Evolutionary conservation across 1,140 invertebrate genomes (phyloP).

Genomic region (Achatina immaculata): DNA sequence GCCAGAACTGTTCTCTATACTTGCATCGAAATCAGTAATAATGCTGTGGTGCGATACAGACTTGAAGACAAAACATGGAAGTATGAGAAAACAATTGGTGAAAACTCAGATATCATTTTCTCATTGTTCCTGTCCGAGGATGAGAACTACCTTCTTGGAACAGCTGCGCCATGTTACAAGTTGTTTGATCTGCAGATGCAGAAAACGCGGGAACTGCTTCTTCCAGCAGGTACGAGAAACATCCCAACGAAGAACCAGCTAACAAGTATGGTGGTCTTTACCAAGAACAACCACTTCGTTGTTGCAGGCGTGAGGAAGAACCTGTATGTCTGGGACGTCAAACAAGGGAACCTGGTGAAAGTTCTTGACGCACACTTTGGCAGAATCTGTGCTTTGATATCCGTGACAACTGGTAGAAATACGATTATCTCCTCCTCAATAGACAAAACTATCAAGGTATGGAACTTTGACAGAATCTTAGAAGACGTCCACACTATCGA

Average conservation of each 20-base stretch:
- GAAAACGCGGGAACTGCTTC: constrained; percentile 78
- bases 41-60: constrained; percentile 65
- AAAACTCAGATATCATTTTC: constrained; percentile 76
- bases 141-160: constrained; percentile 85
- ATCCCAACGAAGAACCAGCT: constrained; percentile 83
- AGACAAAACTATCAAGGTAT: constrained; percentile 97
- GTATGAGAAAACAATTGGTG: constrained; percentile 68
- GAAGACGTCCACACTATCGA: constrained; percentile 98
- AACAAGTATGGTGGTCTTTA: constrained; percentile 80
- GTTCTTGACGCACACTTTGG: constrained; percentile 96
- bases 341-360: constrained; percentile 82
- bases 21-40: constrained; percentile 70
- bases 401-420: constrained; percentile 87
- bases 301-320: constrained; percentile 95
- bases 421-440: constrained; percentile 94
- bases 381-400: constrained; percentile 90
- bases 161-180: constrained; percentile 83
- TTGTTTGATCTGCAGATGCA: constrained; percentile 69
- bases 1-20: constrained; percentile 63
- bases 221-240: constrained; percentile 92
- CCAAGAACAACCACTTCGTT: constrained; percentile 88
- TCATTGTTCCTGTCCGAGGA: constrained; percentile 86
- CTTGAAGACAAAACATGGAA: constrained; percentile 68
- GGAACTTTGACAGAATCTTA: constrained; percentile 99
- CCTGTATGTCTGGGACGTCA: constrained; percentile 93